Conservation (phyloP, 2,797 vertebrate genomes). For the Spinus olivaceus region DNA sequence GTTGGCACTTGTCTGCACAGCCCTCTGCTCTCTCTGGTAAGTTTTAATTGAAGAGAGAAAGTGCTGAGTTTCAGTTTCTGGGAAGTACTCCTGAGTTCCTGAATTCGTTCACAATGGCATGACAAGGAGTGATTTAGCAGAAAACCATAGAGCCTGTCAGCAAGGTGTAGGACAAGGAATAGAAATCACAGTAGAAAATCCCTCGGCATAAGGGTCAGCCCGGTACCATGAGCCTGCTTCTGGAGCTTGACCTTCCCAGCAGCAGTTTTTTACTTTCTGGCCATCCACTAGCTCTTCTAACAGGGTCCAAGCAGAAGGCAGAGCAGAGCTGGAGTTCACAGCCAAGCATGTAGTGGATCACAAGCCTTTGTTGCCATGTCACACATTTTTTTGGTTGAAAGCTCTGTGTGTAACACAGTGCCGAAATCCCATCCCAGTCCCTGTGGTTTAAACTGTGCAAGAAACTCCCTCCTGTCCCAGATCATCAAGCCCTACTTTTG, state of each 20-base stretch:
- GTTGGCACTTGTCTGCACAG: background rate
- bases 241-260: background rate
- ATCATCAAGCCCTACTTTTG: background rate
- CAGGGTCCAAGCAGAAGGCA: background rate
- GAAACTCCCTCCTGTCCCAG: background rate
- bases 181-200: background rate
- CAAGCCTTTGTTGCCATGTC: background rate
- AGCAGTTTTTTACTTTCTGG: background rate
- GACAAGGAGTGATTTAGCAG: background rate
- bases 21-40: background rate
- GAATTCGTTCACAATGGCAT: background rate
- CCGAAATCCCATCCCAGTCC: background rate
- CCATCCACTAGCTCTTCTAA: background rate
- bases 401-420: background rate
- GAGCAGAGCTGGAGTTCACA: background rate
- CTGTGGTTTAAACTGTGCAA: background rate
- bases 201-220: background rate
- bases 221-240: background rate
- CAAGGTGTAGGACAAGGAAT: background rate
- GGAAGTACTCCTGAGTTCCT: background rate
- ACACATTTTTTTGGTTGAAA: background rate
- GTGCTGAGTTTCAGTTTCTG: background rate
- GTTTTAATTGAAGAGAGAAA: background rate
- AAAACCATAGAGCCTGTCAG: background rate
- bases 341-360: background rate